Evolutionary conservation across 2,888 invertebrate species (phyloP), one percentile per base, ranked within the genome.

Genomic region (Stictocephala bisonia): DNA sequence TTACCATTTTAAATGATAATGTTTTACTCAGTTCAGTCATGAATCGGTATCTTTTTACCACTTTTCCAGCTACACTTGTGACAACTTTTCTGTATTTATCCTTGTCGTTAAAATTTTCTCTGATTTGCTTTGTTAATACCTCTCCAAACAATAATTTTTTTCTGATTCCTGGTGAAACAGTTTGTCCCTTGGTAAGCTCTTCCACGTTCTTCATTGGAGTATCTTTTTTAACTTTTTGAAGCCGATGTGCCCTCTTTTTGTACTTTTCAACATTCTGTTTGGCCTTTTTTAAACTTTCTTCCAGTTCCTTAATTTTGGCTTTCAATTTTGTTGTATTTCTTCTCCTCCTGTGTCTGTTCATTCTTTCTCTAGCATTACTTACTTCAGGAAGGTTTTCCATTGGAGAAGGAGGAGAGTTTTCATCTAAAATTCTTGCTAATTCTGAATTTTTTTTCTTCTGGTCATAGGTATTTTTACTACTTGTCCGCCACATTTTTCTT

Each of bases 51-150:
- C 27, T 53, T 26, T 53, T 53, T 24, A 53, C 27, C 27, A 53
- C 27, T 53, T 53, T 24, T 7, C 27, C 24, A 53, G 44, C 44
- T 9, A 44, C 44, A 44, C 44, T 44, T 44, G 44, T 44, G 44
- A 44, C 44, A 44, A 44, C 44, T 13, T 44, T 44, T 44, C 44
- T 44, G 50, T 50, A 50, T 50, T 50, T 50, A 50, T 50, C 50
- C 58, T 29, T 58, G 58, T 58, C 58, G 22, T 58, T 58, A 58
- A 58, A 58, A 15, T 58, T 58, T 58, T 58, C 58, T 31, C 58
- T 58, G 29, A 53, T 53, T 53, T 53, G 53, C 27, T 53, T 53
- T 24, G 27, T 53, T 26, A 53, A 11, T 53, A 53, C 58, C 31
- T 58, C 58, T 29, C 31, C 31, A 58, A 53, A 53, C 22, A 53